Percentiles rank a stretch among this genome's conserved stretches.
Evolutionary conservation across 2,113 vertebrate species (phyloP).

Genomic region (Scomber japonicus): DNA sequence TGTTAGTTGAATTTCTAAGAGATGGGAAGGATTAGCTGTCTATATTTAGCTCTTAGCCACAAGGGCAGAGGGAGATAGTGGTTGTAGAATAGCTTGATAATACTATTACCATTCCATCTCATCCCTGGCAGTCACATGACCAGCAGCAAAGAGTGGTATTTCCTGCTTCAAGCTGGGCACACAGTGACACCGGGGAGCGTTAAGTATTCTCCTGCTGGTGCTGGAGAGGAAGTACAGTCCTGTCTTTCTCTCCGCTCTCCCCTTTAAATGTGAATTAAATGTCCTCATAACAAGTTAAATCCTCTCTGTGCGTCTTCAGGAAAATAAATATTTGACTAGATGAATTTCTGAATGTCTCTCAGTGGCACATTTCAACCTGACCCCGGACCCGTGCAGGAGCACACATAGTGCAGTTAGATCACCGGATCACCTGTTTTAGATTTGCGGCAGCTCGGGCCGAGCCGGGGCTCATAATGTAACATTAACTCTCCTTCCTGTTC

Average conservation of each 20-base stretch:
- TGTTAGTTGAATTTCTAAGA: constrained; percentile 34
- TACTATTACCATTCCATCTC: constrained; percentile 73
- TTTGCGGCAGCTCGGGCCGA: constrained; percentile 70
- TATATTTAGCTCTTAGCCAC: constrained; percentile 57
- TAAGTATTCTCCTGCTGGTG: constrained; percentile 46
- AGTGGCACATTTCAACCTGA: constrained; percentile 29
- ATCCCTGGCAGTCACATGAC: constrained; percentile 62
- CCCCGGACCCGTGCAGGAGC: constrained; percentile 16
- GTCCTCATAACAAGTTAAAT: constrained; percentile 34
- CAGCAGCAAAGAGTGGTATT: constrained; percentile 50
- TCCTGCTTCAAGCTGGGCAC: constrained; percentile 47
- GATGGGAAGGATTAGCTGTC: constrained; percentile 46
- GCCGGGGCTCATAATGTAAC: constrained; percentile 75
- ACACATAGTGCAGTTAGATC: constrained; percentile 29
- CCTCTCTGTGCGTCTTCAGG: constrained; percentile 2
- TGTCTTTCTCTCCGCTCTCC: constrained; percentile 13
- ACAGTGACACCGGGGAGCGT: constrained; percentile 22
- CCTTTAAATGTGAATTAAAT: constrained; percentile 13
- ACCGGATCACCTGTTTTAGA: constrained; percentile 79
- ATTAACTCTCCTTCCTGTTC: constrained; percentile 84
- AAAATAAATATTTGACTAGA: not conserved
- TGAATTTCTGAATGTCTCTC: constrained; percentile 20
- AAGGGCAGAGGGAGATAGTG: constrained; percentile 59
- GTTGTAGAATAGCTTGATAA: constrained; percentile 63
- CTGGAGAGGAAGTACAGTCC: constrained; percentile 33